These are phyloP conservation scores for Ceraclea dissimilis DNA, from an alignment of 2,888 invertebrate genomes.

Conservation along the genomic window DNA sequence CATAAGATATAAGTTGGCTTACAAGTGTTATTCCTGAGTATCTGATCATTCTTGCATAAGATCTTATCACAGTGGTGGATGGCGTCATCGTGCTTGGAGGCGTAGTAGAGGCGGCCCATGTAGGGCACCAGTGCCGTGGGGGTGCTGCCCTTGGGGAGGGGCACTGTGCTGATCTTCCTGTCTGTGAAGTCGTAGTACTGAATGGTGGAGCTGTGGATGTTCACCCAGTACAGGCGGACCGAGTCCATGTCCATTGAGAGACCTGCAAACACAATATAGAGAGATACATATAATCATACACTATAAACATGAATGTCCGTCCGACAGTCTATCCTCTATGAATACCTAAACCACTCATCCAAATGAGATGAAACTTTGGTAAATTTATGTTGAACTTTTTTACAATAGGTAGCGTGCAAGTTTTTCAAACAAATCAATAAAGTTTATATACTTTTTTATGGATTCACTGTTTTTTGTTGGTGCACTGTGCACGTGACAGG, in stretches of 20 bases:
- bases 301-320: too few species aligned
- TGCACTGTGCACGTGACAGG: too few species aligned
- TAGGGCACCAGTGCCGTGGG: conserved; percentile 63
- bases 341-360: too few species aligned
- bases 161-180: conserved; percentile 31
- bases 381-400: too few species aligned
- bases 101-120: conserved; percentile 57
- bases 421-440: too few species aligned
- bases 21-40: conserved; percentile 55
- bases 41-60: conserved; percentile 40
- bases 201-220: conserved; percentile 47
- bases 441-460: too few species aligned
- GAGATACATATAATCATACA: too few species aligned
- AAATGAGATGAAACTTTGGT: too few species aligned
- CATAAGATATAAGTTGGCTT: too few species aligned
- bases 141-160: conserved; percentile 36
- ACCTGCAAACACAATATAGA: conserved; percentile 43
- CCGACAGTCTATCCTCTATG: too few species aligned
- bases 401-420: too few species aligned
- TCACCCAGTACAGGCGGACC: conserved; percentile 67
- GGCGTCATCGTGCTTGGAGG: conserved; percentile 54
- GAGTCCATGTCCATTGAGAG: conserved; percentile 52
- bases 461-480: too few species aligned
- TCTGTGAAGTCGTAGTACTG: conserved; percentile 52
- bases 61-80: conserved; percentile 58